Conservation (phyloP, 2,113 vertebrate species). For the Solea senegalensis region DNA sequence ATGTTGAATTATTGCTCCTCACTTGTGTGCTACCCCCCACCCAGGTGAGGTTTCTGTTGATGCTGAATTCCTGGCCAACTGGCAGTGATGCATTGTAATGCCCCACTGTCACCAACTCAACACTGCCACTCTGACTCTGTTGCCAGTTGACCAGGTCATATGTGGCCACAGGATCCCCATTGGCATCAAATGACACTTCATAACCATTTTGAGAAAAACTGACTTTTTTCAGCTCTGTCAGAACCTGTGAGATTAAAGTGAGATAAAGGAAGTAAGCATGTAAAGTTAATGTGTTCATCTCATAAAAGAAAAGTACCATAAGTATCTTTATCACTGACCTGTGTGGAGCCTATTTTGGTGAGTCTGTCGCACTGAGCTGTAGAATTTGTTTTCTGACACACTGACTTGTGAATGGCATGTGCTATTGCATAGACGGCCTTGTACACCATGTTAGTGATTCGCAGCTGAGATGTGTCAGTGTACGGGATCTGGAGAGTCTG, state of each 20-base stretch:
- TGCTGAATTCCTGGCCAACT: slow-evolving; percentile 55
- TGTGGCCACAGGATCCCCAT: slow-evolving; percentile 71
- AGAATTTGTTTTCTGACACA: too few species aligned
- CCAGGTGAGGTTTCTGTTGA: slow-evolving; percentile 70
- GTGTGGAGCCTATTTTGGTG: background rate
- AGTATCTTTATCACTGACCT: too few species aligned
- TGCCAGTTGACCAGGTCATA: slow-evolving; percentile 81
- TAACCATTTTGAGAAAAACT: slow-evolving; percentile 71
- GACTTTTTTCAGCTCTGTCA: slow-evolving; percentile 57
- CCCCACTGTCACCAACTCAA: slow-evolving; percentile 67
- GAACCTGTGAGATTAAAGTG: background rate
- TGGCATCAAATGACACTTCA: slow-evolving; percentile 71
- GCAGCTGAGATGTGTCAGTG: slow-evolving; percentile 75
- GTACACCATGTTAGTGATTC: slow-evolving; percentile 77
- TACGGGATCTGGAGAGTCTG: slow-evolving; percentile 58
- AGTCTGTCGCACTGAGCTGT: slow-evolving; percentile 54
- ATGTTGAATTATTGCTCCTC: background rate
- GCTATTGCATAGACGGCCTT: slow-evolving; percentile 80
- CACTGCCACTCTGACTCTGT: slow-evolving; percentile 32
- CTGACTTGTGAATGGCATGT: slow-evolving; percentile 56
- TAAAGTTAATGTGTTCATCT: too few species aligned
- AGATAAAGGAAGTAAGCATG: too few species aligned
- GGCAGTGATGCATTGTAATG: slow-evolving; percentile 69
- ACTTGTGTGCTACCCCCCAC: slow-evolving; percentile 51
- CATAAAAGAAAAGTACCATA: too few species aligned